These are phyloP conservation scores for Cecidostiba fungosa DNA, from an alignment of 2,888 invertebrate species.

Conservation along the genomic window DNA sequence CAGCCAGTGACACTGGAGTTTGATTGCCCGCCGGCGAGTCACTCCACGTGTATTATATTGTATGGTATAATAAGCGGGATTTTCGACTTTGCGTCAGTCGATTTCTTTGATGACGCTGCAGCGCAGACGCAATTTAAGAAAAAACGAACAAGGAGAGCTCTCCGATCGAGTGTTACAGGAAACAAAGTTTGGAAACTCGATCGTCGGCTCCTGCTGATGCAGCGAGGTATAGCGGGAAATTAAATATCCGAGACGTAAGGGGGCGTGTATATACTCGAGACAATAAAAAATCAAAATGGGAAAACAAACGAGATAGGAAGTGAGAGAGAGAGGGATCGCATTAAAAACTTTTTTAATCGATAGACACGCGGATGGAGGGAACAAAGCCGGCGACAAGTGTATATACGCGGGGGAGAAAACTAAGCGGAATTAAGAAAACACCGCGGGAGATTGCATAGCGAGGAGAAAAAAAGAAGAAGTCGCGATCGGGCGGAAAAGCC, in stretches of 20 bases:
- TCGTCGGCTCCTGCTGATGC: conserved; percentile 53
- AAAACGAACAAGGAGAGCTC: neutral
- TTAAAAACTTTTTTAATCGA: conserved; percentile 79
- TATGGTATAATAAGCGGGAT: too few species aligned
- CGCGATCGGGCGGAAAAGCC: conserved; percentile 65
- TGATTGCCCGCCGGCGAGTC: too few species aligned
- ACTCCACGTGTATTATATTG: too few species aligned
- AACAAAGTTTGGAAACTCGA: conserved; percentile 66
- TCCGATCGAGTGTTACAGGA: conserved; percentile 59
- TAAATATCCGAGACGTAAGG: conserved; percentile 71
- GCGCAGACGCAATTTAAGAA: neutral
- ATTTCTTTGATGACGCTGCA: neutral
- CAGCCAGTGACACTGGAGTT: too few species aligned
- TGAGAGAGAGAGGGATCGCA: conserved; percentile 67
- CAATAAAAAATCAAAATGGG: conserved; percentile 75
- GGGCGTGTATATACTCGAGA: conserved; percentile 59
- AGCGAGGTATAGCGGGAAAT: conserved; percentile 71
- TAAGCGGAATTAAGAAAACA: conserved; percentile 55
- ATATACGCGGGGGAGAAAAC: conserved; percentile 28
- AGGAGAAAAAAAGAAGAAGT: conserved; percentile 60
- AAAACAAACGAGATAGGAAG: conserved; percentile 71
- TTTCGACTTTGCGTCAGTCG: too few species aligned
- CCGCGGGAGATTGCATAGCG: conserved; percentile 60
- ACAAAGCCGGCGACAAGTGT: conserved; percentile 8
- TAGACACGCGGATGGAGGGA: conserved; percentile 68